Evolutionary conservation across 2,888 invertebrate genomes (phyloP).

Genomic region (Agrotis clavis): DNA sequence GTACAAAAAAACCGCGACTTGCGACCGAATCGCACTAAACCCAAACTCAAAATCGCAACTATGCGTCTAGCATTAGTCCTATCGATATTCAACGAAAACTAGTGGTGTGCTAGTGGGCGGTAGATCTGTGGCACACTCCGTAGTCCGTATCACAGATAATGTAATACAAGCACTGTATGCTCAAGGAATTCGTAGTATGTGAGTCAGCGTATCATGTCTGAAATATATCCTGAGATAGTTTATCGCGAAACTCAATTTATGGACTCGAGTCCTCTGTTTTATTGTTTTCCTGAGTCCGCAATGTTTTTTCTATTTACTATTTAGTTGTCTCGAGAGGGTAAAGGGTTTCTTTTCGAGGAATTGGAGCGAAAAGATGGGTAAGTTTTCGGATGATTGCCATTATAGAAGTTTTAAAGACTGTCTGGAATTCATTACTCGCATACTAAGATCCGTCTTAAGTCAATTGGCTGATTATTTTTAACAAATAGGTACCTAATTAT

Average conservation of each 20-base stretch:
- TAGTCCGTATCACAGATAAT: slow-evolving; percentile 16
- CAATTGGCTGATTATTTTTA: no score
- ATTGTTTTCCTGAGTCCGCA: slow-evolving; percentile 52
- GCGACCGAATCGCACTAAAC: neutral
- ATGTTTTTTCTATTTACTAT: slow-evolving; percentile 26
- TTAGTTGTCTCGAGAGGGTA: slow-evolving; percentile 20
- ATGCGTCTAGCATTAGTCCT: slow-evolving; percentile 5
- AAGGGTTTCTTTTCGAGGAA: slow-evolving; percentile 13
- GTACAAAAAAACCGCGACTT: neutral
- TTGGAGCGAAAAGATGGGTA: slow-evolving; percentile 14
- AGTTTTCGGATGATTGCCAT: neutral
- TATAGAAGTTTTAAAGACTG: neutral
- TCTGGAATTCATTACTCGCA: slow-evolving; percentile 2
- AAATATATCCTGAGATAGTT: slow-evolving; percentile 57
- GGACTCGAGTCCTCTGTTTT: slow-evolving; percentile 46
- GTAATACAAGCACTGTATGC: slow-evolving; percentile 47
- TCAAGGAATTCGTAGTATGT: slow-evolving; percentile 60
- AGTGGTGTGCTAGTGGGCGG: slow-evolving; percentile 41
- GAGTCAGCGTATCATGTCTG: slow-evolving; percentile 63
- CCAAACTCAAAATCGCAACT: slow-evolving; percentile 23
- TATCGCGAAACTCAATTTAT: slow-evolving; percentile 60
- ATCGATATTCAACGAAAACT: slow-evolving; percentile 64
- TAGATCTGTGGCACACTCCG: slow-evolving; percentile 42
- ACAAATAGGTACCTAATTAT: no score
- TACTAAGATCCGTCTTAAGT: no score